Conservation (phyloP, 2,888 invertebrate species). For the Hirudinaria manillensis region DNA sequence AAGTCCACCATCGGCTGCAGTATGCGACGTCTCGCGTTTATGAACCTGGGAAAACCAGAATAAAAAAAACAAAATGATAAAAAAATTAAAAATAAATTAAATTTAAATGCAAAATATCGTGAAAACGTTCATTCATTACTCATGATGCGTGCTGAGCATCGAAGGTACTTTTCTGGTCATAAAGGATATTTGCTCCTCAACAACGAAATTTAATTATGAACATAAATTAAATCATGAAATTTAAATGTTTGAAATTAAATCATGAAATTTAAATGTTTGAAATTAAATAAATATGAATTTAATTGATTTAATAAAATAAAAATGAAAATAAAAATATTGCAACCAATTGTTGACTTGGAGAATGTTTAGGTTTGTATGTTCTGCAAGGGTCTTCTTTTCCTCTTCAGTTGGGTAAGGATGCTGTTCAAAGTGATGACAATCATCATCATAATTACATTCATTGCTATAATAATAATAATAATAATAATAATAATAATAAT, state of each 20-base stretch:
- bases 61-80: not conserved
- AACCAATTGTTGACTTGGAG: conserved; percentile 66
- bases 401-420: conserved; percentile 93
- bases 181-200: too few species aligned
- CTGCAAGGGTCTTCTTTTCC: conserved; percentile 81
- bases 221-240: not conserved
- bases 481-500: not conserved
- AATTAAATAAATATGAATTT: not conserved
- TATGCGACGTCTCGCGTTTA: conserved; percentile 82
- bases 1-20: conserved; percentile 84
- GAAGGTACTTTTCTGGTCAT: too few species aligned
- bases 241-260: not conserved
- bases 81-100: too few species aligned
- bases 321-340: conserved; percentile 31
- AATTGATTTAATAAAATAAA: not conserved
- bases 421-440: conserved; percentile 56
- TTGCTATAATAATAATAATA: not conserved
- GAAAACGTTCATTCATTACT: too few species aligned
- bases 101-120: too few species aligned
- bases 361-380: conserved; percentile 78
- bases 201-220: too few species aligned
- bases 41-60: conserved; percentile 58
- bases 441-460: not conserved
- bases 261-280: not conserved
- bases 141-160: too few species aligned